Conservation (phyloP, 2,113 vertebrate genomes). For the Lophius piscatorius region DNA sequence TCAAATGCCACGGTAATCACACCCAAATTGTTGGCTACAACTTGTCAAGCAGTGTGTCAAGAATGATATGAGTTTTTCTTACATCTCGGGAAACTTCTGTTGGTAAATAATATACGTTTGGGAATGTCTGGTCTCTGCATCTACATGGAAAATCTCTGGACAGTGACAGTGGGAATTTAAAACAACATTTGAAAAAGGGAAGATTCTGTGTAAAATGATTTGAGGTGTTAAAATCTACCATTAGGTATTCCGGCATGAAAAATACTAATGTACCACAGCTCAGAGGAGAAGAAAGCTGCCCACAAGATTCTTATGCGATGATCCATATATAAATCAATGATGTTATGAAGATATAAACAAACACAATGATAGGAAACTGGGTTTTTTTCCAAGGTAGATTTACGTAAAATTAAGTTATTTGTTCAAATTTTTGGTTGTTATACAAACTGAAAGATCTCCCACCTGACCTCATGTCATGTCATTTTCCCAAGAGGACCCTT, state of each 20-base stretch:
- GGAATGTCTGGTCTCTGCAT: not conserved
- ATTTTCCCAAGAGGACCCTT: slow-evolving; percentile 23
- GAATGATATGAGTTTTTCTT: slow-evolving; percentile 19
- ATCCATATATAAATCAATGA: slow-evolving; percentile 60
- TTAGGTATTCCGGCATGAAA: slow-evolving; percentile 48
- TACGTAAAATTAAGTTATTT: slow-evolving; percentile 24
- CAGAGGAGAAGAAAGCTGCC: slow-evolving; percentile 38
- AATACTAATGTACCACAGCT: slow-evolving; percentile 42
- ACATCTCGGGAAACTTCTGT: slow-evolving; percentile 12
- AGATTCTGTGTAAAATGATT: not conserved
- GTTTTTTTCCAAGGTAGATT: slow-evolving; percentile 15
- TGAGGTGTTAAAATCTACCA: slow-evolving; percentile 25
- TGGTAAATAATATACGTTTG: slow-evolving; percentile 17
- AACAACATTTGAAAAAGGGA: slow-evolving; percentile 7
- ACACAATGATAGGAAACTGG: slow-evolving; percentile 44
- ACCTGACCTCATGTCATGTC: not conserved
- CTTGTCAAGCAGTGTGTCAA: slow-evolving; percentile 26
- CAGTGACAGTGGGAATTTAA: not conserved
- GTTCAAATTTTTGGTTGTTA: slow-evolving; percentile 6
- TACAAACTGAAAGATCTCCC: not conserved
- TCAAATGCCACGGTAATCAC: slow-evolving; percentile 46
- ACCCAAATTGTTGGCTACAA: slow-evolving; percentile 48
- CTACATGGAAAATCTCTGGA: not conserved
- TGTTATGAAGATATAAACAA: slow-evolving; percentile 35
- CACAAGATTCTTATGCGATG: slow-evolving; percentile 34